Base-by-base conservation (phyloP, 2,797 vertebrate species). In the Acipenser oxyrinchus region DNA sequence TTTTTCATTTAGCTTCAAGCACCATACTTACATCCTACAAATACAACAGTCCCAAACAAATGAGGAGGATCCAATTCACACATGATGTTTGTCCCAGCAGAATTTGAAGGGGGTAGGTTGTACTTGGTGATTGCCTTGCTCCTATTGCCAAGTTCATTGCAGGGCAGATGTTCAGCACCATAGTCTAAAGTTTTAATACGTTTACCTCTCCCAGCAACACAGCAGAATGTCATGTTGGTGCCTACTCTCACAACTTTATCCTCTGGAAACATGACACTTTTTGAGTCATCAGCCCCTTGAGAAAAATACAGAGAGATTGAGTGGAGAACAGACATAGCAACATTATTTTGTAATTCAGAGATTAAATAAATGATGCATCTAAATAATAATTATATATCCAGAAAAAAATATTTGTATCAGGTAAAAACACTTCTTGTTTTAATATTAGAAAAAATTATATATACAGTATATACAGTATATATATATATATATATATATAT, bases 1-100 rank as follows among this genome's bases (percentile, higher is more conserved):
- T 37, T 37, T 37, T 37, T 37, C 23, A 37, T 37, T 37, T 37
- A 37, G 23, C 23, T 37, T 37, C 23, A 37, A 37, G 23, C 4
- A 58, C 53, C 23, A 68, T 66, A 86, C 89, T 89, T 81, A 91
- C 90, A 86, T 79, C 86, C 88, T 62, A 87, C 79, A 77, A 90
- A 90, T 18, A 90, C 50, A 55, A 85, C 82, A 0, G 86, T 0
- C 62, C 89, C 89, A 0, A 0, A 0, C 23, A 18, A 18, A 18
- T 18, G 15, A 18, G 15, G 15, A 37, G 23, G 23, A 37, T 37
- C 23, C 23, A 37, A 4, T 1, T 37, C 1, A 63, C 88, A 90
- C 61, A 76, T 0, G 8, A 83, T 58, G 10, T 90, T 88, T 64
- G 66, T 74, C 64, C 90, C 89, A 0, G 76, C 1, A 0, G 0